Conservation (phyloP, 2,888 invertebrate species). For the Drosophila affinis region DNA sequence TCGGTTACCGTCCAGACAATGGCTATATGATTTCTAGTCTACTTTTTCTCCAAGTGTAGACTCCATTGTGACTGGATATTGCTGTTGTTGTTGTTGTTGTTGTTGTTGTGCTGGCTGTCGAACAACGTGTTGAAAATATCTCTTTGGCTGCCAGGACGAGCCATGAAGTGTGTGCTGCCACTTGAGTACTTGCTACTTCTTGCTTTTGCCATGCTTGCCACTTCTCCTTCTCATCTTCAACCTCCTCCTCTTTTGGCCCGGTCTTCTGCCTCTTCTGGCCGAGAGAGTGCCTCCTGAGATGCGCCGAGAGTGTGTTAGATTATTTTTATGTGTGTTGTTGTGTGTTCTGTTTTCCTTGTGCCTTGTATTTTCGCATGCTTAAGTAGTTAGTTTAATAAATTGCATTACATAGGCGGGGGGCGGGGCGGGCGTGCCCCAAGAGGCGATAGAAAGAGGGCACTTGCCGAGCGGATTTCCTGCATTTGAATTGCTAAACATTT, state of each 20-base stretch:
- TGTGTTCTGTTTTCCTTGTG: slow-evolving; percentile 36
- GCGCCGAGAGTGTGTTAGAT: slow-evolving; percentile 63
- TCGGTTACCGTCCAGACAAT: not conserved
- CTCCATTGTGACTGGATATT: slow-evolving; percentile 60
- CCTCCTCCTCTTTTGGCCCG: slow-evolving; percentile 28
- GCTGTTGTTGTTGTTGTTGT: slow-evolving; percentile 33
- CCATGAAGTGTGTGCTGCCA: slow-evolving; percentile 68
- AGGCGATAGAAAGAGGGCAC: not conserved
- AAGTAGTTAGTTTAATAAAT: slow-evolving; percentile 75
- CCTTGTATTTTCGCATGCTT: slow-evolving; percentile 58
- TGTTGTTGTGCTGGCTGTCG: slow-evolving; percentile 52
- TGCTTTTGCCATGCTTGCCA: slow-evolving; percentile 14
- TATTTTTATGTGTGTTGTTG: slow-evolving; percentile 61
- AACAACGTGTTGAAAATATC: slow-evolving; percentile 67
- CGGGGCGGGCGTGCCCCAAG: not conserved
- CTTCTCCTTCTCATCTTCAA: slow-evolving; percentile 18
- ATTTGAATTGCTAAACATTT: slow-evolving; percentile 45
- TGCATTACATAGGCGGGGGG: slow-evolving; percentile 48
- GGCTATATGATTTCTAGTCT: not conserved
- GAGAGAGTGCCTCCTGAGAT: slow-evolving; percentile 56
- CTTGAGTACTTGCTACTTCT: slow-evolving; percentile 57
- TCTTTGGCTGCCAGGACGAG: slow-evolving; percentile 50
- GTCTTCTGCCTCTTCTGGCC: slow-evolving; percentile 15
- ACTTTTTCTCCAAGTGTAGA: slow-evolving; percentile 4
- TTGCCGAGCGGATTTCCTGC: slow-evolving; percentile 16